Conservation (phyloP, 2,888 invertebrate species). For the Lasioglossum morio region DNA sequence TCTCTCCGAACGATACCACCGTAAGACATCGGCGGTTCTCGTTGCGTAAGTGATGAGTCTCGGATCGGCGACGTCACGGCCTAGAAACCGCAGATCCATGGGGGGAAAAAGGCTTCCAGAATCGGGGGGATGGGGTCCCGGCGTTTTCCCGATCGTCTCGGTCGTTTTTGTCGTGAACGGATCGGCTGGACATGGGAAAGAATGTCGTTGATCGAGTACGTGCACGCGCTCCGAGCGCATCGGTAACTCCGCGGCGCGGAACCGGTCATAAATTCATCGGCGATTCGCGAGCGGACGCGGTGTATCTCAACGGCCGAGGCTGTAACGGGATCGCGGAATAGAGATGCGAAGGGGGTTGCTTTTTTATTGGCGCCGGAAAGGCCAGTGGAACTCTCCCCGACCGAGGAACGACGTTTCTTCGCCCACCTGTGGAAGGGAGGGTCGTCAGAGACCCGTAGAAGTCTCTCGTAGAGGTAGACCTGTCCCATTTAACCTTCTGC, state of each 20-base stretch:
- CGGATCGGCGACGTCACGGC: not conserved
- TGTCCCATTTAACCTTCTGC: not conserved
- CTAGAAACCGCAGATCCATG: slow-evolving; percentile 41
- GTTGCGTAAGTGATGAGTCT: slow-evolving; percentile 25
- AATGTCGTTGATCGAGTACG: slow-evolving; percentile 66
- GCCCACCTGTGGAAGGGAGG: not conserved
- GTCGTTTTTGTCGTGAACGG: slow-evolving; percentile 46
- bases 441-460: not conserved
- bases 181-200: slow-evolving; percentile 58
- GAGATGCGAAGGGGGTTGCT: slow-evolving; percentile 10
- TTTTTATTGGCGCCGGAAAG: not conserved
- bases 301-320: not conserved
- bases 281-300: slow-evolving; percentile 9
- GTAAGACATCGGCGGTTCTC: not conserved
- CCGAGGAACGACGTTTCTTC: not conserved
- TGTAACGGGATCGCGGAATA: slow-evolving; percentile 28
- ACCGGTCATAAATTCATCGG: slow-evolving; percentile 50
- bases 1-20: not conserved
- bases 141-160: slow-evolving; percentile 30
- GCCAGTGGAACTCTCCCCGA: not conserved
- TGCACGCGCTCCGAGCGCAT: slow-evolving; percentile 37
- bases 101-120: slow-evolving; percentile 38
- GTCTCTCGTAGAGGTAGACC: too few relatives aligned
- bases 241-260: slow-evolving; percentile 32
- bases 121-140: slow-evolving; percentile 9